Evolutionary conservation across 2,113 vertebrate species (phyloP), one percentile per base, ranked within the genome.

Genomic region (Seriola rivoliana): DNA sequence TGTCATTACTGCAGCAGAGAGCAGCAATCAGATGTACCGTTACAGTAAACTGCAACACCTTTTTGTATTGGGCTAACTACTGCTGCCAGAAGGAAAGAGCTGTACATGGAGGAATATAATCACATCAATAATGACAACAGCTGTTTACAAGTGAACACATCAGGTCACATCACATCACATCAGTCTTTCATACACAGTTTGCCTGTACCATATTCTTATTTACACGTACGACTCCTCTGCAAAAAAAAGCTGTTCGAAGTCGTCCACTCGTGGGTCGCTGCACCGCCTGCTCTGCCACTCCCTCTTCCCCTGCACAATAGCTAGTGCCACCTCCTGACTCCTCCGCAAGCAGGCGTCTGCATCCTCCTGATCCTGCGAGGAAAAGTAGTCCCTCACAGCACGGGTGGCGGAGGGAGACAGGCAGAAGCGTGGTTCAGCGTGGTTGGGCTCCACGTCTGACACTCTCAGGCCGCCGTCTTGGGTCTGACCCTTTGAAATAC

Each of bases 181-280:
- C 23, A 54, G 40, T 74, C 73, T 69, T 29, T 60, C 10, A 46
- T 42, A 50, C 64, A 75, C 82, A 85, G 19, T 62, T n/a, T 21
- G 23, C 62, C 42, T 71, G 19, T 80, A 85, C 85, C 85, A 46
- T 46, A 32, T 77, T 81, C 32, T 32, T 57, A 74, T 79, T 90
- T 78, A 94, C 80, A 94, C 75, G 0, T 95, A 96, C 12, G 95
- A 95, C 86, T 97, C 96, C 78, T 96, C 95, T 1, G 91, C 93
- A 80, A 96, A 96, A 89, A 96, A 94, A 74, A 95, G 95, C 94
- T 96, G 94, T 82, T 96, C 95, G 65, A 95, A 95, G 81, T 96
- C 94, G 78, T 96, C 95, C 90, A 94, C 93, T 54, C 88, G 93
- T 4, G 95, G 95, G 92, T 94, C 93, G 62, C 89, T 95, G 92